Evolutionary conservation across 1,140 invertebrate species (phyloP).

Genomic region (Aphelenchoides besseyi): DNA sequence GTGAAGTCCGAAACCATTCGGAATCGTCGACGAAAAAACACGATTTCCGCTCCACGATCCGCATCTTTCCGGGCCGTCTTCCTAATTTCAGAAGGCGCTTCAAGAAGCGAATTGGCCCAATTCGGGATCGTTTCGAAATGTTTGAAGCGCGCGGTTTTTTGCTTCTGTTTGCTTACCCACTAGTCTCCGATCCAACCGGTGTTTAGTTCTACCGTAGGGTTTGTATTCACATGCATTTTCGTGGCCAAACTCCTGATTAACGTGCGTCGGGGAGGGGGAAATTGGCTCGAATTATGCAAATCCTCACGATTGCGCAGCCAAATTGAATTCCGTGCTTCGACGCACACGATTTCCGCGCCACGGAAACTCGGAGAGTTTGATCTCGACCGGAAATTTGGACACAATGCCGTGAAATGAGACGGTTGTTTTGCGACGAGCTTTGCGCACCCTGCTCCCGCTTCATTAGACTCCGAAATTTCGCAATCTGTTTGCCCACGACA

Average conservation of each 20-base stretch:
- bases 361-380: background rate
- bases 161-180: background rate
- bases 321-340: background rate
- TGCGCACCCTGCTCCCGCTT: background rate
- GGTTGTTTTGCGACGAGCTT: too few relatives aligned
- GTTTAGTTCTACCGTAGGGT: background rate
- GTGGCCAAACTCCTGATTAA: background rate
- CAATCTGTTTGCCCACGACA: too few relatives aligned
- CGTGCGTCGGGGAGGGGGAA: background rate
- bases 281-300: background rate
- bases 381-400: background rate
- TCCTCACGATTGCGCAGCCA: background rate
- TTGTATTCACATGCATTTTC: background rate
- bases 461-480: background rate
- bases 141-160: background rate
- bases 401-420: background rate
- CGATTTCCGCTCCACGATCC: background rate
- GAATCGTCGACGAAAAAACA: background rate
- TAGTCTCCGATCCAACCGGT: background rate
- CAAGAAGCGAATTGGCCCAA: background rate
- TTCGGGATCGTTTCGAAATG: background rate
- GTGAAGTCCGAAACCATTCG: background rate
- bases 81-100: background rate
- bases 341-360: background rate
- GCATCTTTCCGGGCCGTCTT: background rate